Conservation (phyloP, 2,113 vertebrate genomes). For the Eulacestoma nigropectus region DNA sequence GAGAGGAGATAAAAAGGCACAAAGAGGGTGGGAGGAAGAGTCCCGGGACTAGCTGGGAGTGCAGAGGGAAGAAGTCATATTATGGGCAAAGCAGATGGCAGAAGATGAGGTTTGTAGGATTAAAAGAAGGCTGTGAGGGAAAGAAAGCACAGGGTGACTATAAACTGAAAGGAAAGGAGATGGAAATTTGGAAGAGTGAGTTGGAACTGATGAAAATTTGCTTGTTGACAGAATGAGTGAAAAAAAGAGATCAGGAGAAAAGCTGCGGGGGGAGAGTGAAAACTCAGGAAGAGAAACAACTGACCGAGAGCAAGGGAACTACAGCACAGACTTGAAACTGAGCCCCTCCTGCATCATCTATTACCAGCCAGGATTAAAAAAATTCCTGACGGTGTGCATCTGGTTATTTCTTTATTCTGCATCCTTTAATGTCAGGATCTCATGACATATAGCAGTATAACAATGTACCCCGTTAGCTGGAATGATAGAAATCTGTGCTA, state of each 20-base stretch:
- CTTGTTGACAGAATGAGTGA: not conserved
- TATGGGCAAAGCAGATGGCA: not conserved
- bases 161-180: not conserved
- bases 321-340: not conserved
- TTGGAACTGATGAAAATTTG: not conserved
- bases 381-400: not conserved
- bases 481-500: not conserved
- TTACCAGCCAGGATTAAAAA: not conserved
- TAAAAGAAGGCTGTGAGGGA: not conserved
- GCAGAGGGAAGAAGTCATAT: not conserved
- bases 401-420: not conserved
- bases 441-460: not conserved
- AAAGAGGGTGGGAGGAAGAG: not conserved
- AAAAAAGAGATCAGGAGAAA: not conserved
- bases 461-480: not conserved
- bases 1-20: not conserved
- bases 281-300: not conserved
- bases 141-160: not conserved
- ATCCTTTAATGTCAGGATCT: not conserved
- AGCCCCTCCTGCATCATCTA: not conserved
- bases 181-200: not conserved
- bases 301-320: not conserved
- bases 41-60: not conserved
- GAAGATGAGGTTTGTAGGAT: not conserved
- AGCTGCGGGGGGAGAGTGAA: not conserved